Evolutionary conservation across 2,113 vertebrate genomes (phyloP).

Genomic region (Trochalopteron elliotii): DNA sequence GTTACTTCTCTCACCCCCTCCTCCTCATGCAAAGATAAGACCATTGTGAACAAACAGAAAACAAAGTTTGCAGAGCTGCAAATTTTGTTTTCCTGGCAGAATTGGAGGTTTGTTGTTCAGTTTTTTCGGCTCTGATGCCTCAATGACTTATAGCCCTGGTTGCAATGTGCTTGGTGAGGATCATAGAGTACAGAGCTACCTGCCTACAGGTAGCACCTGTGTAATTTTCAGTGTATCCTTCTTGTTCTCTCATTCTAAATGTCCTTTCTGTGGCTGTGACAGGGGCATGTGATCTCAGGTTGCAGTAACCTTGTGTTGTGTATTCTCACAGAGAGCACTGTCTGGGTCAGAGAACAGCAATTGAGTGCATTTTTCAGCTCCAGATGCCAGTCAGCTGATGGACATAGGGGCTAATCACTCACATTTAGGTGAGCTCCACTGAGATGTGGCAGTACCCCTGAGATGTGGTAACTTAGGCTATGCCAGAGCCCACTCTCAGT

Average conservation of each 20-base stretch:
- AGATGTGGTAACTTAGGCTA: not conserved
- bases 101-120: not conserved
- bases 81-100: not conserved
- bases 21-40: not conserved
- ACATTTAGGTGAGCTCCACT: not conserved
- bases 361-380: not conserved
- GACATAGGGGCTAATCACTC: not conserved
- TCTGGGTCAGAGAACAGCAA: not conserved
- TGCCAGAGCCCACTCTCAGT: accelerated
- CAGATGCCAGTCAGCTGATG: not conserved
- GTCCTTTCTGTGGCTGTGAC: not conserved
- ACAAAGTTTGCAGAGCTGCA: not conserved
- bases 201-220: not conserved
- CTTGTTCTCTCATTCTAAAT: not conserved
- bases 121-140: not conserved
- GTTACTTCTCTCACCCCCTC: not conserved
- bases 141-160: not conserved
- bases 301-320: not conserved
- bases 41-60: not conserved
- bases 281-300: not conserved
- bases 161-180: not conserved
- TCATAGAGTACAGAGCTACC: not conserved
- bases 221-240: not conserved
- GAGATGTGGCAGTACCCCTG: not conserved
- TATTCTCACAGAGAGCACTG: not conserved